Evolutionary conservation across 2,888 invertebrate genomes (phyloP).

Genomic region (Limnephilus lunatus): DNA sequence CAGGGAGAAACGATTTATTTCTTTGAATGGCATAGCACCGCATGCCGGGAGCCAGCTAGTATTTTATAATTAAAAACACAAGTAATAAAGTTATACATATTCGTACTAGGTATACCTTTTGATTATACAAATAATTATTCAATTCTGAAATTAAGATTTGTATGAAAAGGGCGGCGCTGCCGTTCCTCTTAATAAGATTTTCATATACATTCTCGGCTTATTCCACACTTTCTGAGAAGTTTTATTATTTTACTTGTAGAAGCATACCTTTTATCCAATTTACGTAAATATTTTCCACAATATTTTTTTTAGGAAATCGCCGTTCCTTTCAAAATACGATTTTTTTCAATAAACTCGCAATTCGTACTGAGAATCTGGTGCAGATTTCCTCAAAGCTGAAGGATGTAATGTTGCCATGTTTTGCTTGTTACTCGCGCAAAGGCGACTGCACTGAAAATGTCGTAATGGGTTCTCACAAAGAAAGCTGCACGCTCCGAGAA

Average conservation of each 20-base stretch:
- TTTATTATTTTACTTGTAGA: fast-evolving
- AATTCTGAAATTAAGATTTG: too few species aligned
- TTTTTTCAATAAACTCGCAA: background rate
- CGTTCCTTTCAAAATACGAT: background rate
- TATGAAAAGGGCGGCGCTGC: too few species aligned
- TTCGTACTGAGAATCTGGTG: background rate
- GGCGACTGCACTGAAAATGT: slow-evolving; percentile 32
- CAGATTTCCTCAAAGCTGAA: background rate
- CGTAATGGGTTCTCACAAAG: slow-evolving; percentile 11
- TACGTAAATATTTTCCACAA: background rate
- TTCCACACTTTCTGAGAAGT: background rate
- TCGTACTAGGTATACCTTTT: too few species aligned
- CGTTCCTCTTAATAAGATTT: too few species aligned
- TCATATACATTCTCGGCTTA: too few species aligned
- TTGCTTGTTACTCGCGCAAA: slow-evolving; percentile 29
- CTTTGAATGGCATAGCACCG: too few species aligned
- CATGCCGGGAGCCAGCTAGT: too few species aligned
- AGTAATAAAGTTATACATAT: too few species aligned
- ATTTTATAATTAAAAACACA: too few species aligned
- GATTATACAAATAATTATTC: too few species aligned
- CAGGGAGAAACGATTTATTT: too few species aligned
- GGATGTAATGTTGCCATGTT: slow-evolving; percentile 13
- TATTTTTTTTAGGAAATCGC: background rate
- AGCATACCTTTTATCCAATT: background rate
- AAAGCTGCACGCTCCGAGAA: background rate